Evolutionary conservation across 2,113 vertebrate genomes (phyloP).

Genomic region (Callospermophilus lateralis): DNA sequence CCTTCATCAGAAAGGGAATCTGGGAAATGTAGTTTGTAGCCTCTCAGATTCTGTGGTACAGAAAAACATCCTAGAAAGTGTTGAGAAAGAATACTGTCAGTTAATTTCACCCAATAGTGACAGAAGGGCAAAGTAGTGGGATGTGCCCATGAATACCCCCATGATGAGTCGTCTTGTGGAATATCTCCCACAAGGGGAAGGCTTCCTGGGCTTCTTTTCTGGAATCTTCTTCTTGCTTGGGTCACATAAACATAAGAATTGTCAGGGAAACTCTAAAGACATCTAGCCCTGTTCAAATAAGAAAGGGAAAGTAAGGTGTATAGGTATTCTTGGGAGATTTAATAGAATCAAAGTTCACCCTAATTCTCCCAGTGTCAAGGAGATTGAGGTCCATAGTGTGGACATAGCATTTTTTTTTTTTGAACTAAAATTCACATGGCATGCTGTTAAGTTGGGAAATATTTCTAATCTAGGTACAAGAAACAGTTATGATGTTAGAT

Average conservation of each 20-base stretch:
- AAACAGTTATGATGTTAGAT: not conserved
- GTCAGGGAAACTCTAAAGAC: not conserved
- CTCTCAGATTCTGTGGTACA: not conserved
- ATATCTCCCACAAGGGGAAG: not conserved
- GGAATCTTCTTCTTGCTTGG: not conserved
- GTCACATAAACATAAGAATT: not conserved
- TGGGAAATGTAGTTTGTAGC: not conserved
- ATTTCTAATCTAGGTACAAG: not conserved
- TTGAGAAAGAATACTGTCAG: not conserved
- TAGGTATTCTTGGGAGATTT: not conserved
- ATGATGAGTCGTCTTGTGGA: rapidly evolving
- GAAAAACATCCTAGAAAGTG: too few relatives aligned
- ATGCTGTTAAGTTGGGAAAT: not conserved
- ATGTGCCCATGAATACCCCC: rapidly evolving
- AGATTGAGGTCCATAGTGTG: too few relatives aligned
- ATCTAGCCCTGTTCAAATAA: not conserved
- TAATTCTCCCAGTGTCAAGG: not conserved
- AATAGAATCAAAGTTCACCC: not conserved
- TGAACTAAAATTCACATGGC: not conserved
- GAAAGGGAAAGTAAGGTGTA: not conserved
- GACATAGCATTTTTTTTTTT: not conserved
- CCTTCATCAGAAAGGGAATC: not conserved
- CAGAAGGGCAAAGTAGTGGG: not conserved
- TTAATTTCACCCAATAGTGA: too few relatives aligned
- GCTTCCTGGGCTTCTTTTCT: not conserved